Evolutionary conservation across 2,888 invertebrate genomes (phyloP).

Genomic region (Chaetogeoica ovagalla): DNA sequence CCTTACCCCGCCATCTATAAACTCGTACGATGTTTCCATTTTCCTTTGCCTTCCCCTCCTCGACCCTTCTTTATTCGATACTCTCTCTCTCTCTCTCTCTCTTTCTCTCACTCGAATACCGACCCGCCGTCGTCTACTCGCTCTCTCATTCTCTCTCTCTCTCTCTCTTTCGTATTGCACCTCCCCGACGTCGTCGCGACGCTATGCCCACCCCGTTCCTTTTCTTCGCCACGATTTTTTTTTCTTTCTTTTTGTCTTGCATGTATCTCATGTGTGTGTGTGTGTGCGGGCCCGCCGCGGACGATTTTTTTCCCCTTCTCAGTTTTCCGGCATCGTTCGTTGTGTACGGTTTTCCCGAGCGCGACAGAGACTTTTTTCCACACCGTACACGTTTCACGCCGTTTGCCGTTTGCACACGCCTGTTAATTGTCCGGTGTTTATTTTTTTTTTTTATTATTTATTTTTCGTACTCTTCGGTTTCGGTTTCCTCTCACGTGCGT

Average conservation of each 20-base stretch:
- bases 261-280: conserved; percentile 55
- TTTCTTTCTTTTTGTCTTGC: conserved; percentile 56
- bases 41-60: conserved; percentile 54
- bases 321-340: conserved; percentile 56
- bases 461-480: not conserved
- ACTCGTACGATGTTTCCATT: conserved; percentile 55
- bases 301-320: conserved; percentile 55
- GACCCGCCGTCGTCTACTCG: not conserved
- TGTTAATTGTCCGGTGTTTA: too few species aligned
- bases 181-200: conserved; percentile 47
- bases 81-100: conserved; percentile 47
- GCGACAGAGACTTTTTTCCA: conserved; percentile 24
- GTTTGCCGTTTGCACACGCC: not conserved
- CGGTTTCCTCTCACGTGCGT: not conserved
- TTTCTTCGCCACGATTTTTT: conserved; percentile 54
- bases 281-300: conserved; percentile 50
- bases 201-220: conserved; percentile 52
- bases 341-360: conserved; percentile 53
- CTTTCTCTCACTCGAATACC: conserved; percentile 41
- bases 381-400: not conserved
- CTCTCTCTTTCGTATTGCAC: conserved; percentile 40
- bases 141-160: conserved; percentile 6
- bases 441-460: too few species aligned
- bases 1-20: conserved; percentile 44
- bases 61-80: conserved; percentile 54